These are phyloP conservation scores for Lampropteryx suffumata DNA, from an alignment of 2,888 invertebrate genomes.

Conservation along the genomic window DNA sequence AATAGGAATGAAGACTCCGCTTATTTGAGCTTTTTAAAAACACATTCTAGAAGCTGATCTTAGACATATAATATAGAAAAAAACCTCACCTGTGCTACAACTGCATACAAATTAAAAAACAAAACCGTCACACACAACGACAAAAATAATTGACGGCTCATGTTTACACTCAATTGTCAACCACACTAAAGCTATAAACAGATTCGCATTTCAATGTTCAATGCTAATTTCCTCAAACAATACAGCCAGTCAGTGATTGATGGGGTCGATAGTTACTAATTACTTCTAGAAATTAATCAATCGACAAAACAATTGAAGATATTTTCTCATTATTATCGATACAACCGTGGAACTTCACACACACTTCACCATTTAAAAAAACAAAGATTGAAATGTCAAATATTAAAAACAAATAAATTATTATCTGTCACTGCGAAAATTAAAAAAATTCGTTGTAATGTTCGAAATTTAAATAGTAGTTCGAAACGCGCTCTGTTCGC, in stretches of 20 bases:
- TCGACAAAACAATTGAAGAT: slow-evolving; percentile 23
- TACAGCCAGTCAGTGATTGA: slow-evolving; percentile 26
- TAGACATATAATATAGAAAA: neutral
- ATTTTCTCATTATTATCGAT: slow-evolving; percentile 26
- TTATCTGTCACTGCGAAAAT: slow-evolving; percentile 10
- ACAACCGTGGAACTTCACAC: slow-evolving; percentile 19
- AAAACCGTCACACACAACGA: slow-evolving; percentile 50
- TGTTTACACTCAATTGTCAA: slow-evolving; percentile 41
- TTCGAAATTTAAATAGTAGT: slow-evolving; percentile 41
- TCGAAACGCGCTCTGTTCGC: slow-evolving; percentile 38
- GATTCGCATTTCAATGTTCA: slow-evolving; percentile 38
- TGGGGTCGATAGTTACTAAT: slow-evolving; percentile 27
- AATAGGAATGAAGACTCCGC: too few relatives aligned
- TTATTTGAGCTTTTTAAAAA: neutral
- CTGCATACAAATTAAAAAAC: slow-evolving; percentile 44
- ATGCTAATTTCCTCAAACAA: slow-evolving; percentile 33
- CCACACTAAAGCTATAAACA: slow-evolving; percentile 37
- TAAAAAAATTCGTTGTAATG: slow-evolving; percentile 32
- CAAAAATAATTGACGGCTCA: slow-evolving; percentile 49
- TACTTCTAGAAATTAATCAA: slow-evolving; percentile 28
- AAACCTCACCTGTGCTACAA: slow-evolving; percentile 48
- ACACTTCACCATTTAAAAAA: slow-evolving; percentile 30
- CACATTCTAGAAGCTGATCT: neutral
- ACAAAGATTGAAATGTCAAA: slow-evolving; percentile 22
- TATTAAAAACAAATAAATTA: neutral